Evolutionary conservation across 64 coral and sea anemone species (phyloP), one percentile per base, ranked within the genome.

Genomic region (Dendronephthya gigantea): DNA sequence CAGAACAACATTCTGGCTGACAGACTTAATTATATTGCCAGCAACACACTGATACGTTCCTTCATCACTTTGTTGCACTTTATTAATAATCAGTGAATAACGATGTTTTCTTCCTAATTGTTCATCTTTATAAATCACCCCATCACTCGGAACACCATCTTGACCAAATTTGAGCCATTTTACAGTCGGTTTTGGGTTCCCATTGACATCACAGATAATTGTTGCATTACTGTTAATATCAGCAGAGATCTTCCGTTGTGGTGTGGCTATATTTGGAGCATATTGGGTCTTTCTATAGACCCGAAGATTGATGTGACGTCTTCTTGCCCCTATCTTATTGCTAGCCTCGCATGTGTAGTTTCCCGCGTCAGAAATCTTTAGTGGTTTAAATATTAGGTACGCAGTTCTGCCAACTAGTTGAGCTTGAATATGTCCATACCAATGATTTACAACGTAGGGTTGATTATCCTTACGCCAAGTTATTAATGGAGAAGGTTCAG

Each of bases 151-250:
- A 62, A 15, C 25, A 62, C 55, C 55, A 62, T 4, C 19, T 62
- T 62, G 55, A 39, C 72, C 72, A 79, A 93, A 88, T 83, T 91
- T 97, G 13, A 82, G 38, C 94, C 94, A 97, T 25, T 40, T 59
- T 29, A 97, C 72, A 1, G 3, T 79, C 72, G 72, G 72, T 79
- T 79, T 79, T 36, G 72, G 72, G 36, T 79, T 39, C 4, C 72
- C 72, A 33, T 10, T 7, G 1, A 39, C 72, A 12, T 79, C 31
- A 79, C 72, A 79, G 15, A 15, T 79, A 19, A 79, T 36, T 34
- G 72, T 79, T 79, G 36, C 32, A 12, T 34, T 79, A 35, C 72
- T 34, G 36, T 79, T 39, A 33, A 70, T 39, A 31, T 91, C 94
- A 62, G 55, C 55, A 62, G 55, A 5, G 17, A 62, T 62, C 55